Conservation (phyloP, 2,113 vertebrate genomes). For the Nycticebus coucang region DNA sequence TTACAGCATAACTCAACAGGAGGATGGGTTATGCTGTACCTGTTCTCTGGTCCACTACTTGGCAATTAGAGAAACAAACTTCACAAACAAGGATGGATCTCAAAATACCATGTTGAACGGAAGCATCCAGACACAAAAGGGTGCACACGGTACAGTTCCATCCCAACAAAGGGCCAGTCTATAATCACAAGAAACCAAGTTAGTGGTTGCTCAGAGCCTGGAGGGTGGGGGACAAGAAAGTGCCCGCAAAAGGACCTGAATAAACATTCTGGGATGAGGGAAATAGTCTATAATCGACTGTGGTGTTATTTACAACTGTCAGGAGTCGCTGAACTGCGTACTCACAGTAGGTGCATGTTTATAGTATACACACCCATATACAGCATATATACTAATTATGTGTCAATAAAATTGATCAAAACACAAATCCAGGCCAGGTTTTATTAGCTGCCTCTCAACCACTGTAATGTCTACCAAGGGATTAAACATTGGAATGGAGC, state of each 20-base stretch:
- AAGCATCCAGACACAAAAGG: background rate
- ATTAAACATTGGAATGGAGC: conserved; percentile 85
- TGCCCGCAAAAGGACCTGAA: background rate
- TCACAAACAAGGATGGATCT: rapidly evolving
- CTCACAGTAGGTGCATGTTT: background rate
- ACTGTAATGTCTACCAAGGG: conserved; percentile 85
- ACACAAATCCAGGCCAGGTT: conserved; percentile 84
- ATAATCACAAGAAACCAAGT: background rate
- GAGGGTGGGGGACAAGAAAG: background rate
- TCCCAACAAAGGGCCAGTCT: background rate
- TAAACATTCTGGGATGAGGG: background rate
- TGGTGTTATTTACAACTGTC: background rate
- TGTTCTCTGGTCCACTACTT: background rate
- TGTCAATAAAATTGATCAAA: background rate
- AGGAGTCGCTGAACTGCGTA: background rate
- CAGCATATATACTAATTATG: background rate
- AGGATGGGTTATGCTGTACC: no score
- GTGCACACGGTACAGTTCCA: background rate
- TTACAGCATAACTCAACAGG: no score
- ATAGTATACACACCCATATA: background rate
- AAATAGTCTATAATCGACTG: background rate
- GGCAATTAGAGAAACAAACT: background rate
- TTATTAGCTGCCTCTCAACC: conserved; percentile 83
- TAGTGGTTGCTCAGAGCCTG: background rate
- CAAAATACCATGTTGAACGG: background rate